phyloP scores from a whole-genome alignment of 2,113 vertebrate genomes.

The Macroglossus sobrinus region DNA sequence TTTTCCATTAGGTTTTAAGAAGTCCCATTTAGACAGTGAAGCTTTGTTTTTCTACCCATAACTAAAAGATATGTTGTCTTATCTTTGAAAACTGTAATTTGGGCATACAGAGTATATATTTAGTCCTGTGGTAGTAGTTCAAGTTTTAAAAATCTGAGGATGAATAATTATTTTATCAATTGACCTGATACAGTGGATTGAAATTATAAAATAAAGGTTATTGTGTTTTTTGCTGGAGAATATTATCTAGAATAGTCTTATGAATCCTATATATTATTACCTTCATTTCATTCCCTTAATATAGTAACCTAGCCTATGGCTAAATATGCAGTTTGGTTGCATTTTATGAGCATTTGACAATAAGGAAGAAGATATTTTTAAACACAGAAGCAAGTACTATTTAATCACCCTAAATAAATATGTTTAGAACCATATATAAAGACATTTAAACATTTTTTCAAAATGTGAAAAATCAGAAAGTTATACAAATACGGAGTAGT shows the following conservation, averaged over 20 bases:
- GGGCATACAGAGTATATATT: neutral
- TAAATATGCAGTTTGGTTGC: neutral
- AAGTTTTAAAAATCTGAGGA: neutral
- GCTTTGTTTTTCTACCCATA: neutral
- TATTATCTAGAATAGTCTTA: neutral
- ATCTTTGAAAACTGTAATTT: neutral
- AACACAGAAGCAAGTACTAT: neutral
- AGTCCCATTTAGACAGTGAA: neutral
- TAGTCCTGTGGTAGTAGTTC: neutral
- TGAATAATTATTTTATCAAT: constrained; percentile 20
- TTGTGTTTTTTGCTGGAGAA: neutral
- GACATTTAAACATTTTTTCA: neutral
- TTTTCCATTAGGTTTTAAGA: neutral
- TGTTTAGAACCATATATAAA: neutral
- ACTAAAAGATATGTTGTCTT: constrained; percentile 8
- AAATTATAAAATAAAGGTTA: neutral
- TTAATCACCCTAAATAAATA: neutral
- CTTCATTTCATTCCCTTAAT: constrained; percentile 18
- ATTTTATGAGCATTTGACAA: neutral
- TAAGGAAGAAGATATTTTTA: neutral
- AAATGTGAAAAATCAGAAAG: neutral
- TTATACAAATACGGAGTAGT: neutral
- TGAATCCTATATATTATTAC: neutral
- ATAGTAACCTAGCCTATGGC: neutral
- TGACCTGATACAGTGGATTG: constrained; percentile 41